Base-by-base conservation (phyloP, 1,140 invertebrate species). In the Polypedilum vanderplanki region DNA sequence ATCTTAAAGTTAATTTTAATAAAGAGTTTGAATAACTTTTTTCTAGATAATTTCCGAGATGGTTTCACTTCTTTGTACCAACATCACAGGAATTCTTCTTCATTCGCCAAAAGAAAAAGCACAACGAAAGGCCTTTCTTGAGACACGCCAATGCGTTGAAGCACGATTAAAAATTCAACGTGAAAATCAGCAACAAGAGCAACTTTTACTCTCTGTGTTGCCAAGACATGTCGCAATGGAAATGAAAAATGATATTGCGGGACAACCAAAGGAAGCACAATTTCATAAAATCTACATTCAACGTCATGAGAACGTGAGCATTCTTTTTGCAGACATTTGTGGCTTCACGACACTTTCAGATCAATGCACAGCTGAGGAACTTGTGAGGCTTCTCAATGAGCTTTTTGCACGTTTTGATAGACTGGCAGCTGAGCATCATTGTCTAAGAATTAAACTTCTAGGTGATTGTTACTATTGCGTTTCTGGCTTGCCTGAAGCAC, bases 261-360 rank as follows among this genome's bases (percentile, higher is more conserved):
- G 89, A 46, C 93, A 95, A 82, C 93, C 91, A 40, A 92, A 93
- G 80, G 92, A 96, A 81, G 92, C 93, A 41, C 95, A 95, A 86
- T 98, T 98, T 83, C 95, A 98, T 82, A 98, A 98, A 86, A 98
- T 98, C 81, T 98, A 98, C 85, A 98, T 98, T 79, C 94, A 97
- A 82, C 88, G 92, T 76, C 94, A 98, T 82, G 94, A 98, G 79
- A 95, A 97, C 81, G 96, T 98, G 83, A 97, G 95, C 84, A 98
- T 98, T 79, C 87, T 98, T 67, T 98, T 98, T 84, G 97, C 97
- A 18, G 97, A 98, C 83, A 98, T 98, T 78, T 98, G 96, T 81
- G 97, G 97, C 41, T 98, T 98, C 84, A 98, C 97, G 0, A 92
- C 91, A 41, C 87, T 98, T 1, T 96, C 95, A 2, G 95, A 95